Conservation (phyloP, 2,113 vertebrate species). For the Lanius collurio region DNA sequence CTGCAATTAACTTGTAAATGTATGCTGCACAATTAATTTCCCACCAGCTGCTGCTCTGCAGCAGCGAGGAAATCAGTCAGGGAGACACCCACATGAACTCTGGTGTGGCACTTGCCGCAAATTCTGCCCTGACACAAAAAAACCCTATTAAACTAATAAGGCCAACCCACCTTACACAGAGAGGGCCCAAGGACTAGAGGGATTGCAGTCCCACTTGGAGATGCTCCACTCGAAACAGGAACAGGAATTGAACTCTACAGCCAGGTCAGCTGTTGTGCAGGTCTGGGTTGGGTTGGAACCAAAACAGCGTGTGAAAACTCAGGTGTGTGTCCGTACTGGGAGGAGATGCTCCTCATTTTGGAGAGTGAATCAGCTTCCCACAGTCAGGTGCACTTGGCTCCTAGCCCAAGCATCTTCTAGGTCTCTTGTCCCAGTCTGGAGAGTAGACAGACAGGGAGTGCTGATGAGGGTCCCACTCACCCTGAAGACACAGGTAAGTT, state of each 20-base stretch:
- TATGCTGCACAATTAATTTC: neutral
- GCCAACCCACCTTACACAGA: neutral
- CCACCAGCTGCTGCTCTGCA: neutral
- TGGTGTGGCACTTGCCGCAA: neutral
- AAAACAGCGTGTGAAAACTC: neutral
- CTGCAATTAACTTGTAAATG: conserved; percentile 39
- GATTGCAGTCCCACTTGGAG: neutral
- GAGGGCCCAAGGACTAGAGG: neutral
- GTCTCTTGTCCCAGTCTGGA: neutral
- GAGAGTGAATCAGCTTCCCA: neutral
- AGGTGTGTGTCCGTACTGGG: rapidly evolving
- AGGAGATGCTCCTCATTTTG: neutral
- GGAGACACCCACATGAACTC: neutral
- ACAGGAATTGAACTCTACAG: neutral
- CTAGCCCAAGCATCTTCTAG: neutral
- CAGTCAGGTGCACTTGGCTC: neutral
- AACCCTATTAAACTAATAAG: neutral
- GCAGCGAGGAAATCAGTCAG: neutral
- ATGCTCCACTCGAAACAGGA: neutral
- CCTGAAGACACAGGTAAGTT: neutral
- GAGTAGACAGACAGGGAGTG: neutral
- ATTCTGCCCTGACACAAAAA: neutral
- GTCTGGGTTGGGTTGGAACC: neutral
- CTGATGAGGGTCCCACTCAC: neutral
- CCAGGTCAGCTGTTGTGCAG: neutral